Percentiles rank a stretch among this genome's conserved stretches.
These are phyloP conservation scores for Strix aluco DNA, from an alignment of 2,113 vertebrate species.

Conservation along the genomic window DNA sequence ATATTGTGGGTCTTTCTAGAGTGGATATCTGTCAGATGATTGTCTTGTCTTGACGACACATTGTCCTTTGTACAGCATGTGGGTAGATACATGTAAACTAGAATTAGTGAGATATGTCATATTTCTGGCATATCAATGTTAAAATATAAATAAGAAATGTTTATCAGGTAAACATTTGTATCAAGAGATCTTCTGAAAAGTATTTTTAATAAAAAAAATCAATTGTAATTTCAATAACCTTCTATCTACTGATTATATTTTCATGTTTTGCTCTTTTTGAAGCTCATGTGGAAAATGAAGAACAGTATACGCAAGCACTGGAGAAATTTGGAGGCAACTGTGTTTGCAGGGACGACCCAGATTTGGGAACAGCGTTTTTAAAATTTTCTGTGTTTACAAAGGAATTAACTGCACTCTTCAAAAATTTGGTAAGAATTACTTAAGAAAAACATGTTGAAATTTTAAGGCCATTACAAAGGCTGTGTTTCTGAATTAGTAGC, in stretches of 20 bases:
- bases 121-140: not conserved
- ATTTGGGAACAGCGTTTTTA: constrained; percentile 95
- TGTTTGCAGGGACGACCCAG: constrained; percentile 96
- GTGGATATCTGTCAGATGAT: not conserved
- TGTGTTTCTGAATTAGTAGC: not conserved
- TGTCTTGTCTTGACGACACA: not conserved
- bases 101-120: not conserved
- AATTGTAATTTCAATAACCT: not conserved
- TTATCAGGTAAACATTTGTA: not conserved
- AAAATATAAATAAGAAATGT: not conserved
- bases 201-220: not conserved
- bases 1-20: not conserved
- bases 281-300: constrained; percentile 98
- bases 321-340: constrained; percentile 99
- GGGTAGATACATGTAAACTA: not conserved
- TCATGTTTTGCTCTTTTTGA: constrained; percentile 54
- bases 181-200: not conserved
- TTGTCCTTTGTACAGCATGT: not conserved
- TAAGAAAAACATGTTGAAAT: not conserved
- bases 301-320: constrained; percentile 97
- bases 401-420: constrained; percentile 97
- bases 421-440: constrained; percentile 90
- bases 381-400: constrained; percentile 99
- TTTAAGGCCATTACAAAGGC: not conserved
- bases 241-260: not conserved